Percentiles rank a stretch among this genome's conserved stretches.
Conservation (phyloP, 2,113 vertebrate species). For the Antigone vipio region DNA sequence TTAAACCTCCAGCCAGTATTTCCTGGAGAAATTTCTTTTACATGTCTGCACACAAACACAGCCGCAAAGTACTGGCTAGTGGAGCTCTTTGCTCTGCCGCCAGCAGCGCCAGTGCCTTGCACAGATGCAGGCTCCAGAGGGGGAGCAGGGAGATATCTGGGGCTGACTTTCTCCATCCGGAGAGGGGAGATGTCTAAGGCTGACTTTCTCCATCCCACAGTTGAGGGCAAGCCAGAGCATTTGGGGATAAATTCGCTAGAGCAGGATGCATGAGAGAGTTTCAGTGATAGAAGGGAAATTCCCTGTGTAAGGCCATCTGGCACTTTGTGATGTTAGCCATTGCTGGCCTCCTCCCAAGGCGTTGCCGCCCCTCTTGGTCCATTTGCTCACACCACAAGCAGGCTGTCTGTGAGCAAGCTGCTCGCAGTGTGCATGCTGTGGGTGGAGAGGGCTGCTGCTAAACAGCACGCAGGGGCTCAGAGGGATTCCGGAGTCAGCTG, state of each 20-base stretch:
- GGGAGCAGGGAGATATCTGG: neutral
- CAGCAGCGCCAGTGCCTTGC: too few species aligned
- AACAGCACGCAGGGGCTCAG: neutral
- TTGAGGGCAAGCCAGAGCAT: neutral
- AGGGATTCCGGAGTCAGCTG: neutral
- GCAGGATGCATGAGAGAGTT: neutral
- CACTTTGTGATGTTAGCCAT: neutral
- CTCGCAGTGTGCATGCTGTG: rapidly evolving
- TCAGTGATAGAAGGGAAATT: neutral
- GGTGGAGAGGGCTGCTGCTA: neutral
- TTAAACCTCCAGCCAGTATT: neutral
- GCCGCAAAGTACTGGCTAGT: rapidly evolving
- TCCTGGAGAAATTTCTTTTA: neutral
- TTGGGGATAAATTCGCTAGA: neutral
- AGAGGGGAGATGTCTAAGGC: neutral
- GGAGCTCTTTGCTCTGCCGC: neutral
- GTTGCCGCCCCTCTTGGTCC: neutral
- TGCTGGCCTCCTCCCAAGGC: neutral
- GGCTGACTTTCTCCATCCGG: neutral
- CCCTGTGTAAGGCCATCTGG: neutral
- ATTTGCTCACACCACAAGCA: neutral
- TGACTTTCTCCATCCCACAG: neutral
- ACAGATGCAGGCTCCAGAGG: too few species aligned
- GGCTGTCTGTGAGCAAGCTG: neutral
- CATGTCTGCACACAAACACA: rapidly evolving